Conservation (phyloP, 2,797 vertebrate species). For the Peromyscus nudipes region DNA sequence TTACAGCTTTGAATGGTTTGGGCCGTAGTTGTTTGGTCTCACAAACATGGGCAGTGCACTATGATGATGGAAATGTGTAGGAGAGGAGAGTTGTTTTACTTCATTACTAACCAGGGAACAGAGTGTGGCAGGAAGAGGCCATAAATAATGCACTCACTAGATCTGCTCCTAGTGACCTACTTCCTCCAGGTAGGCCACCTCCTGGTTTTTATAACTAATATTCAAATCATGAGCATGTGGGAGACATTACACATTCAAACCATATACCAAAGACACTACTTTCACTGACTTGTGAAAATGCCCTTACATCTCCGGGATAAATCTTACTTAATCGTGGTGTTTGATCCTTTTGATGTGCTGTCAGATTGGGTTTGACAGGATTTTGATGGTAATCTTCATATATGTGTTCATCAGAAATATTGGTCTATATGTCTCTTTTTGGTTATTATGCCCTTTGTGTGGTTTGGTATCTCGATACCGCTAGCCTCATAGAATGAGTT, state of each 20-base stretch:
- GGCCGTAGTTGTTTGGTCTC: neutral
- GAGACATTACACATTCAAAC: neutral
- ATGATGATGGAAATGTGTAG: neutral
- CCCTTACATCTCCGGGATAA: neutral
- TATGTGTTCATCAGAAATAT: neutral
- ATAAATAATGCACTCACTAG: neutral
- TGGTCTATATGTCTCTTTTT: neutral
- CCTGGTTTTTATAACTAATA: neutral
- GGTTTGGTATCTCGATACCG: neutral
- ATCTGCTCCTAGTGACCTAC: neutral
- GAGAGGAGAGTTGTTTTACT: neutral
- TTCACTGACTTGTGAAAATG: neutral
- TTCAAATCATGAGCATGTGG: neutral
- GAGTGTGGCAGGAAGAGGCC: neutral
- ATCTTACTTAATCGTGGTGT: neutral
- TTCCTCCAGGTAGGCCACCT: neutral
- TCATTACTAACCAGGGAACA: neutral
- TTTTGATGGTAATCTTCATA: neutral
- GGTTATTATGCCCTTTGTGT: neutral
- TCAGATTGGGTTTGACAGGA: neutral
- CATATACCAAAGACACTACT: neutral
- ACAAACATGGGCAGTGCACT: neutral
- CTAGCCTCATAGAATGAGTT: neutral
- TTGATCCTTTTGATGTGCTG: neutral
- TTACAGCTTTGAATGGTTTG: neutral